Conservation (phyloP, 2,113 vertebrate species). For the zebrafish (Danio rerio) region GRCz12tu NC_133183.1:33329001-33329500, state of each 20-base stretch:
- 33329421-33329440: not conserved
- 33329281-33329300: not conserved
- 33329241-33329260: not conserved
- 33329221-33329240: not conserved
- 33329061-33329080: slow-evolving; percentile 30
- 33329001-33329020: slow-evolving; percentile 30
- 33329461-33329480: not conserved
- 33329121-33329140: not conserved
- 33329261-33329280: not conserved
- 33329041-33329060: slow-evolving; percentile 35
- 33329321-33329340: not conserved
- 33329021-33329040: slow-evolving; percentile 22
- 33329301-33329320: not conserved
- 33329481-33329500: slow-evolving; percentile 13
- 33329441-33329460: too few species aligned
- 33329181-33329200: not conserved
- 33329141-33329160: not conserved
- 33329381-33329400: not conserved
- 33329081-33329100: slow-evolving; percentile 19
- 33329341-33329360: not conserved
- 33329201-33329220: not conserved
- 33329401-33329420: not conserved
- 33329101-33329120: slow-evolving; percentile 12
- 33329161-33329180: not conserved
- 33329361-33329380: not conserved